Percentiles rank a stretch among this genome's conserved stretches.
Evolutionary conservation across 2,113 vertebrate species (phyloP).

Genomic region (Cairina moschata): DNA sequence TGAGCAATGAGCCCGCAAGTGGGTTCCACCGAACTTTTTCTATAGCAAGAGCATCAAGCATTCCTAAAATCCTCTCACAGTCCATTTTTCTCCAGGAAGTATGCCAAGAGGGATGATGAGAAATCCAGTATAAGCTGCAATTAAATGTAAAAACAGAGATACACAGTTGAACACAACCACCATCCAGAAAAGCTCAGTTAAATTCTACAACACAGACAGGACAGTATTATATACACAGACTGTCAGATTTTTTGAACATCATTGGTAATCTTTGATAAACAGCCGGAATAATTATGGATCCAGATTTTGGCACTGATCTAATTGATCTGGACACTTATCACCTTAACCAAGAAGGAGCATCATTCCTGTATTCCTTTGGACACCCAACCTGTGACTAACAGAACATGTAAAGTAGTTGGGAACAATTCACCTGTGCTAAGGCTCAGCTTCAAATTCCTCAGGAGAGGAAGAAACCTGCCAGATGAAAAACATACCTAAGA

Average conservation of each 20-base stretch:
- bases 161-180: neutral
- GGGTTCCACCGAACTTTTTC: slow-evolving; percentile 51
- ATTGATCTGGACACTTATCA: neutral
- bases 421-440: neutral
- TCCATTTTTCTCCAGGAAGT: neutral
- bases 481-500: neutral
- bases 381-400: neutral
- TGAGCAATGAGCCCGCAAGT: slow-evolving; percentile 45
- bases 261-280: neutral
- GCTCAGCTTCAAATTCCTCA: neutral
- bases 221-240: neutral
- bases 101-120: slow-evolving; percentile 42
- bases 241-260: neutral
- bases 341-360: neutral
- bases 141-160: neutral
- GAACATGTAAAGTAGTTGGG: neutral
- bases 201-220: neutral
- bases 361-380: neutral
- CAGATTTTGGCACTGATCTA: neutral
- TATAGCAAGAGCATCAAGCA: slow-evolving; percentile 30
- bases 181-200: neutral
- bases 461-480: neutral
- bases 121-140: neutral
- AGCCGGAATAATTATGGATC: neutral
- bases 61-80: slow-evolving; percentile 18